Evolutionary conservation across 2,797 vertebrate species (phyloP), one percentile per base, ranked within the genome.

Genomic region (Gila robusta): DNA sequence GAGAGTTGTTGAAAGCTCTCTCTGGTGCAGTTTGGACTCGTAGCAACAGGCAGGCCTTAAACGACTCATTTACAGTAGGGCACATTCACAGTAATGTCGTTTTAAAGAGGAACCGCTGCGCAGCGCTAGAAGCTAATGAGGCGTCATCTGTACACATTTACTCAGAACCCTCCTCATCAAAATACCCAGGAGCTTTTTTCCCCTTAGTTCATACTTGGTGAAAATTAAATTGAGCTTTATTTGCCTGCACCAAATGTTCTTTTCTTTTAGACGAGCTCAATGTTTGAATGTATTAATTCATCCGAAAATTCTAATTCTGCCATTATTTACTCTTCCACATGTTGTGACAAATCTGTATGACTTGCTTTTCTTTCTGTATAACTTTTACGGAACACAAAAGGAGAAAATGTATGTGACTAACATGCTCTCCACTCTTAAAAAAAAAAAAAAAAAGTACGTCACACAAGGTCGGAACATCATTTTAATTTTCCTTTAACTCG

Each of bases 101-200:
- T 88, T 86, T 88, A 86, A 86, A 88, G 87, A 88, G 81, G 59
- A 84, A 83, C 82, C n/a, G 64, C 87, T 88, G 77, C 49, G 81
- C 76, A 83, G 59, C 23, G 49, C 77, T 86, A 79, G 70, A 74
- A 84, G 66, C 81, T 88, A 88, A 88, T 87, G 84, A 88, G 71
- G 54, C 76, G 37, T 84, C 85, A 66, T 86, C 85, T 88, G 81
- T 76, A 88, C 87, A 88, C 87, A 88, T 88, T 88, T 87, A 87
- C 81, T 56, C 81, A 83, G 21, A 86, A 49, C 19, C 72, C 52
- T 82, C 23, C 82, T 85, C 83, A 35, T 85, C 83, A 82, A 88
- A 82, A 72, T 72, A 85, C 64, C 87, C 79, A 21, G 12, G 73
- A 85, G 87, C 62, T 47, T 73, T 71, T 69, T 41, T 77, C 28